Percentiles rank a stretch among this genome's conserved stretches.
phyloP scores from a whole-genome alignment of 2,113 vertebrate species.

The Corvus hawaiiensis region DNA sequence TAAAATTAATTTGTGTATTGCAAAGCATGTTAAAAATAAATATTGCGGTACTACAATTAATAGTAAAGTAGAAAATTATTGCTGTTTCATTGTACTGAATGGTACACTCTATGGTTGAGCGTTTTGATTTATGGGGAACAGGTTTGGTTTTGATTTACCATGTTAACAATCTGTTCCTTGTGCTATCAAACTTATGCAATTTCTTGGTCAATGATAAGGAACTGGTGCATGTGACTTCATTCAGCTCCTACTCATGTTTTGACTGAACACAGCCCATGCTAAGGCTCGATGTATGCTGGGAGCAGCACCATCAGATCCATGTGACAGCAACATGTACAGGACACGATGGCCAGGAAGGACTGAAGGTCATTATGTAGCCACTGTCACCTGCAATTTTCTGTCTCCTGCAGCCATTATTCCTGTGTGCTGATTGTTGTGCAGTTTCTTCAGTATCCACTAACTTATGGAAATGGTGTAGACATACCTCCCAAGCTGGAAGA shows the following conservation, averaged over 20 bases:
- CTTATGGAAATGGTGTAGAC: rapidly evolving
- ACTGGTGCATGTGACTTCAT: not conserved
- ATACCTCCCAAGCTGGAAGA: not conserved
- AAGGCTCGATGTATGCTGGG: rapidly evolving
- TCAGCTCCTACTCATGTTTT: not conserved
- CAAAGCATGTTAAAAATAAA: not conserved
- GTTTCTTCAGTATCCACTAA: not conserved
- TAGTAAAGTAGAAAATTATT: not conserved
- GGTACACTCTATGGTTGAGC: not conserved
- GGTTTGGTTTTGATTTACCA: not conserved
- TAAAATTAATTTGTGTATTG: not conserved
- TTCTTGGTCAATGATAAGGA: not conserved
- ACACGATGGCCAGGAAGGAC: not conserved
- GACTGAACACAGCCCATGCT: not conserved
- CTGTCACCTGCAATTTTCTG: not conserved
- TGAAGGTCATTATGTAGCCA: not conserved
- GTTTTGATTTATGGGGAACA: not conserved
- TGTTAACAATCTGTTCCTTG: not conserved
- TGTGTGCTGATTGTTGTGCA: not conserved
- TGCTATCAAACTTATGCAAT: not conserved
- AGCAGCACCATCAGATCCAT: not conserved
- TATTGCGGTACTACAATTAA: not conserved
- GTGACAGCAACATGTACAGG: rapidly evolving
- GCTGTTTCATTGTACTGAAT: not conserved
- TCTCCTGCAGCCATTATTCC: not conserved